Evolutionary conservation across 2,797 vertebrate species (phyloP), one percentile per base, ranked within the genome.

Genomic region (Hyperoplus lanceolatus): DNA sequence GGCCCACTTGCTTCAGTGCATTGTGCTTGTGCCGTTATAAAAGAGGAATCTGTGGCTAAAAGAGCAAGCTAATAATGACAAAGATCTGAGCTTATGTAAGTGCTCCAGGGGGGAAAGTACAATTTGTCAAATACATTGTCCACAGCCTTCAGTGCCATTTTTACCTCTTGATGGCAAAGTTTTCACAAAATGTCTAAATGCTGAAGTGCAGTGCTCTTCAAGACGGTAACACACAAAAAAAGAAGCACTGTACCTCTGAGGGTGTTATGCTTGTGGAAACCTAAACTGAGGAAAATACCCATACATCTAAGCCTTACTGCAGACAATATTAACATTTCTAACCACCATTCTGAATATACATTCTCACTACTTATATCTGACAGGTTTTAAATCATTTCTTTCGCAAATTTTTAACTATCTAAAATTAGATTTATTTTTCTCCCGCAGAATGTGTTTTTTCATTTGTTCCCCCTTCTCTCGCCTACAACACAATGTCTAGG

Each of bases 1-100:
- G 68, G 66, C 6, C 62, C 82, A 76, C 46, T 15, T 61, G 29
- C 70, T 71, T 80, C n/a, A 63, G 53, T 61, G 70, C 80, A 77
- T 16, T 42, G 77, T 29, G 69, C 73, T 63, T 79, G 43, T 38
- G 18, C 79, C 16, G 5, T 81, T 81, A 63, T 68, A 77, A 82
- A 89, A 79, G 55, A 83, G 49, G 60, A 78, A 62, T 76, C 38
- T 66, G 81, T 59, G 63, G 72, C 72, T 67, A 66, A 77, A 83
- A 46, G 66, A 83, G 72, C 56, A 72, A 78, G 76, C 56, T 88
- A 86, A 89, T 86, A 80, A 89, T 83, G 87, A 85, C 79, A 88
- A 73, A 87, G 78, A 89, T 85, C 79, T 77, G 43, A 73, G 75
- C 41, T 80, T 78, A 86, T 87, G 83, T 81, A 86, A 88, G 83